These are phyloP conservation scores for Aplidium turbinatum DNA, from an alignment of 23 tunicate genomes.

Conservation along the genomic window DNA sequence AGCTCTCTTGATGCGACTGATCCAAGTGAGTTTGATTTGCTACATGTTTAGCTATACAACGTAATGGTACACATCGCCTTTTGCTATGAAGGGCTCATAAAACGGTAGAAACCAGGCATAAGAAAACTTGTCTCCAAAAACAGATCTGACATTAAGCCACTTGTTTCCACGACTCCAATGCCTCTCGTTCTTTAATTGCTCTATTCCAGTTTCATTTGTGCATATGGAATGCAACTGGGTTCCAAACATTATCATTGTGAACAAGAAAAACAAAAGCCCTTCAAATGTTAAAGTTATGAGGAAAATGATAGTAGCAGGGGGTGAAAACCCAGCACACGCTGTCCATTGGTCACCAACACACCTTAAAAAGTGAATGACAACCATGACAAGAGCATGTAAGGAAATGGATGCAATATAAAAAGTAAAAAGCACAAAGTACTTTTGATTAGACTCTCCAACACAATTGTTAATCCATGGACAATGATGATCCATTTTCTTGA, in stretches of 20 bases:
- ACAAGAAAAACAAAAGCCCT: slow-evolving; percentile 82
- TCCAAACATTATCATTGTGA: slow-evolving; percentile 95
- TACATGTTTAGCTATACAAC: no score
- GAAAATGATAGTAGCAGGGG: slow-evolving; percentile 75
- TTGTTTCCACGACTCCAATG: slow-evolving; percentile 67
- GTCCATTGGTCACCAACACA: slow-evolving; percentile 73
- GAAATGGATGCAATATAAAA: slow-evolving; percentile 92
- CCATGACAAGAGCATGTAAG: slow-evolving; percentile 86
- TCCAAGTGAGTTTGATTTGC: no score
- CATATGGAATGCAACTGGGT: slow-evolving; percentile 98
- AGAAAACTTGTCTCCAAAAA: slow-evolving; percentile 92
- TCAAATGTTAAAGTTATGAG: slow-evolving; percentile 73
- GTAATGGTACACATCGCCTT: slow-evolving; percentile 81
- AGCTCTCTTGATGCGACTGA: no score
- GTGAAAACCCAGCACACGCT: slow-evolving; percentile 70
- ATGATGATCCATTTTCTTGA: slow-evolving; percentile 97
- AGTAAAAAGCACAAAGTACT: slow-evolving; percentile 94
- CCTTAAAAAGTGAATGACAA: slow-evolving; percentile 56
- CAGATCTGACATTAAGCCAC: slow-evolving; percentile 89
- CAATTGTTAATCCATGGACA: slow-evolving; percentile 99
- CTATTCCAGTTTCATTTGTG: slow-evolving; percentile 96
- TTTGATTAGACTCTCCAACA: slow-evolving; percentile 96
- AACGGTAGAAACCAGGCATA: slow-evolving; percentile 82
- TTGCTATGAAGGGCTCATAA: slow-evolving; percentile 67
- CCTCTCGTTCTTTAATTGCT: slow-evolving; percentile 92